Evolutionary conservation across 2,888 invertebrate genomes (phyloP), one percentile per base, ranked within the genome.

Genomic region (Cosmorhoe ocellata): DNA sequence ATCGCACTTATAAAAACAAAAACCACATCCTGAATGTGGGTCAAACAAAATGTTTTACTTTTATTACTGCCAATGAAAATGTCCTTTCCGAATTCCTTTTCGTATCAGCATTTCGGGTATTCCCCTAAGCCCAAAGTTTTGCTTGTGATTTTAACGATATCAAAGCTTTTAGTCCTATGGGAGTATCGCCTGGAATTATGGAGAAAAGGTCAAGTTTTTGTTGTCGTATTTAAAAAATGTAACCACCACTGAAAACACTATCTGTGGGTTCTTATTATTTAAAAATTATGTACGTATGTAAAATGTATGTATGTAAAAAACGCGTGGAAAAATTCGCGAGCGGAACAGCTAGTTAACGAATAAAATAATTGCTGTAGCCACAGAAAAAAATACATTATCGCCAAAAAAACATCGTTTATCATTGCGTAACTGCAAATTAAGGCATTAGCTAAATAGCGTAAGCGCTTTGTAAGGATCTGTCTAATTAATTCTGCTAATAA

Each of bases 141-240:
- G 62, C 64, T 61, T 64, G 69, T 68, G 69, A 73, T 73, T 70
- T 66, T 66, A 63, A 61, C 66, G 71, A 71, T 70, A 72, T 69
- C 69, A 69, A 74, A 71, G 67, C 68, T 64, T 63, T 61, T 65
- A 66, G 65, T 66, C 74, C 69, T 63, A 44, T 69, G 74, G 71
- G 74, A 67, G 63, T 57, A 57, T 59, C 61, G 27, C 63, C 64
- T 66, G 69, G 68, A 75, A 73, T 75, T 76, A 75, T 74, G 69
- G n/a, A 67, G 71, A 71, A 68, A 71, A 69, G 63, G 59, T 60
- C 61, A 64, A 59, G 63, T 63, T 61, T 63, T 67, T 69, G 62
- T 63, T 53, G 40, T 56, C 34, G 32, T 64, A 64, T 56, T 64
- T 66, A 3, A 26, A 26, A 42, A 32, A 13, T 14, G 11, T 11